phyloP scores from a whole-genome alignment of 2,113 vertebrate genomes.

The Neoarius graeffei region DNA sequence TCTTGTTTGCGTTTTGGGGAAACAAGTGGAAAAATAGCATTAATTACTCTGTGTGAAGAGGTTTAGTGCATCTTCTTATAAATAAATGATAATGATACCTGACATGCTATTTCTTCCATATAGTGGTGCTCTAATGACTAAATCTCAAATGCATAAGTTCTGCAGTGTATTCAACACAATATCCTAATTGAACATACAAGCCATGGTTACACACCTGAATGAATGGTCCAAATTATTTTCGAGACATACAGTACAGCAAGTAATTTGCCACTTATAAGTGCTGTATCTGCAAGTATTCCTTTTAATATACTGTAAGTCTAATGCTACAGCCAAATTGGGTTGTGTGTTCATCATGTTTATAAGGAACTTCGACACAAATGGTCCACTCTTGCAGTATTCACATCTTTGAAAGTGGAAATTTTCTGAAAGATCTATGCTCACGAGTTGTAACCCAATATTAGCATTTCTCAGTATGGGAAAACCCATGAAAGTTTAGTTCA shows the following conservation, averaged over 20 bases:
- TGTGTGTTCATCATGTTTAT: not conserved
- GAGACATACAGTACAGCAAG: not conserved
- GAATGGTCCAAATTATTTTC: not conserved
- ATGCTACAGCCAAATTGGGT: not conserved
- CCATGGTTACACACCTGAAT: not conserved
- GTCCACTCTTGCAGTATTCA: not conserved
- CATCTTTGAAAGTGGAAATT: not conserved
- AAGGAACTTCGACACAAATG: not conserved
- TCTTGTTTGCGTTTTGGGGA: not conserved
- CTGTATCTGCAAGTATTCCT: not conserved
- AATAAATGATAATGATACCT: not conserved
- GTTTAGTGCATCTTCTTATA: not conserved
- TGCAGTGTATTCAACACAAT: not conserved
- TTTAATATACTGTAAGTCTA: not conserved
- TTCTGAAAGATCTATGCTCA: not conserved
- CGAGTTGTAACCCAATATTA: not conserved
- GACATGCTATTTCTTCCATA: not conserved
- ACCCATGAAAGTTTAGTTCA: constrained; percentile 5
- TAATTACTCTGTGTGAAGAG: not conserved
- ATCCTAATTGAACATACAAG: not conserved
- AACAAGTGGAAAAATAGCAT: not conserved
- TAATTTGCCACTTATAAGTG: not conserved
- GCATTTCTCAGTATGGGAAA: not conserved
- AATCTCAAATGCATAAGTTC: not conserved
- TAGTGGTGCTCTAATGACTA: not conserved